Conservation (phyloP, 2,888 invertebrate species). For the Nomada fucata region DNA sequence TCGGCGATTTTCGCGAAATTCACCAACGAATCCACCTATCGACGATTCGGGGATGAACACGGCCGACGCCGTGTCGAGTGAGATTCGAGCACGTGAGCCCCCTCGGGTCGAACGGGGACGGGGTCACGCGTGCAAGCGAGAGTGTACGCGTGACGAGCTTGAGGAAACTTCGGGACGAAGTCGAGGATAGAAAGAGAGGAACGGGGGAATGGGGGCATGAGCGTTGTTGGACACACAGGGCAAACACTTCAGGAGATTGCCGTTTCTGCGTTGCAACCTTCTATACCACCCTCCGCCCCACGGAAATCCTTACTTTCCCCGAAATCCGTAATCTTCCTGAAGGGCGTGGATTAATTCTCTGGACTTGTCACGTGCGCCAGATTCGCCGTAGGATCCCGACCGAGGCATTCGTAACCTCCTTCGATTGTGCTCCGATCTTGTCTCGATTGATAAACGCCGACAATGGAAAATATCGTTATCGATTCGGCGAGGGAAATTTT, state of each 20-base stretch:
- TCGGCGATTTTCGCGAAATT: constrained; percentile 76
- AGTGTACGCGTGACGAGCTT: constrained; percentile 54
- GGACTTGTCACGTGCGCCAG: constrained; percentile 66
- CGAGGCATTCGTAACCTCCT: constrained; percentile 24
- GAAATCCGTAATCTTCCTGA: constrained; percentile 74
- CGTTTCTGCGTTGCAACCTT: constrained; percentile 67
- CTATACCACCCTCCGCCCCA: constrained; percentile 53
- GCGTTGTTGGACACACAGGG: constrained; percentile 73
- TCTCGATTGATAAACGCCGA: neutral
- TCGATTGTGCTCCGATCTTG: neutral
- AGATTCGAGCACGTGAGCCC: constrained; percentile 29
- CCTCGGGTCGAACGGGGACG: constrained; percentile 44
- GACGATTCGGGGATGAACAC: constrained; percentile 53
- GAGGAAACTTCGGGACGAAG: constrained; percentile 49
- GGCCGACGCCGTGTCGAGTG: constrained; percentile 21
- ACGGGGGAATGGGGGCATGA: constrained; percentile 31
- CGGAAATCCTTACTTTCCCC: constrained; percentile 75
- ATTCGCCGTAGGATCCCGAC: neutral
- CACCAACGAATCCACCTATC: constrained; percentile 63
- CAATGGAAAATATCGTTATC: neutral
- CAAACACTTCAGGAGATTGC: constrained; percentile 77
- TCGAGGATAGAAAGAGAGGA: constrained; percentile 35
- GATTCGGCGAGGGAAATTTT: neutral
- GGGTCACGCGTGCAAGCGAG: constrained; percentile 26
- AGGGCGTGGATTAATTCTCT: constrained; percentile 74